Conservation (phyloP, 2,888 invertebrate species). For the Steromphala cineraria region DNA sequence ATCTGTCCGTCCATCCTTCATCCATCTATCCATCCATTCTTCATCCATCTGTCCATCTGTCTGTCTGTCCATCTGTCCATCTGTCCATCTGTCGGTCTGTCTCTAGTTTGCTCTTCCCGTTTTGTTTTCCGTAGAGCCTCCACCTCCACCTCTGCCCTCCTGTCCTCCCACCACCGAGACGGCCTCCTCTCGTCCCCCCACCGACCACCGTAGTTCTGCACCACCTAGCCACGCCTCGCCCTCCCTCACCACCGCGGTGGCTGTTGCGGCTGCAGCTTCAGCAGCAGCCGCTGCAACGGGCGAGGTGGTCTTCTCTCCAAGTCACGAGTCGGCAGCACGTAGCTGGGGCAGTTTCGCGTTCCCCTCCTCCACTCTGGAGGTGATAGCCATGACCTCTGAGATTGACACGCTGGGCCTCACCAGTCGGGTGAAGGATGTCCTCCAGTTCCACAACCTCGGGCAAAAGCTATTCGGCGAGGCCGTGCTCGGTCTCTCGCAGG, state of each 20-base stretch:
- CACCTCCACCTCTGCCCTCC: conserved; percentile 45
- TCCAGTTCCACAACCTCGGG: conserved; percentile 96
- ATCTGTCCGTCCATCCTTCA: conserved; percentile 12
- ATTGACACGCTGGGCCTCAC: conserved; percentile 97
- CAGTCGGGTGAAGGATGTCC: conserved; percentile 96
- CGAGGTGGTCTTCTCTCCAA: conserved; percentile 82
- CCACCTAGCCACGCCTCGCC: conserved; percentile 25
- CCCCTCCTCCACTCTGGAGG: conserved; percentile 97
- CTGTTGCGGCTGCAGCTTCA: conserved; percentile 11
- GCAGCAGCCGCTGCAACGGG: conserved; percentile 32
- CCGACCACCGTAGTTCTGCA: conserved; percentile 49
- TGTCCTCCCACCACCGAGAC: conserved; percentile 34
- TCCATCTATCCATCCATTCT: too few relatives aligned
- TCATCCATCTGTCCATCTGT: too few relatives aligned
- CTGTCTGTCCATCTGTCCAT: not conserved
- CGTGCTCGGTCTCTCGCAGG: conserved; percentile 95
- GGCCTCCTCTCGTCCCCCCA: conserved; percentile 50
- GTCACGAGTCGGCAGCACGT: conserved; percentile 84
- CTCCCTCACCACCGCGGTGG: conserved; percentile 8
- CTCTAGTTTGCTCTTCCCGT: conserved; percentile 46
- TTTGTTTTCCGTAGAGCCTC: conserved; percentile 49
- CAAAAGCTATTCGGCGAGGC: conserved; percentile 99
- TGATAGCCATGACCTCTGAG: conserved; percentile 96
- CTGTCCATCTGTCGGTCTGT: conserved; percentile 14
- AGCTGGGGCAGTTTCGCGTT: conserved; percentile 80